These are phyloP conservation scores for Zygaena filipendulae DNA, from an alignment of 2,888 invertebrate species.

Conservation along the genomic window DNA sequence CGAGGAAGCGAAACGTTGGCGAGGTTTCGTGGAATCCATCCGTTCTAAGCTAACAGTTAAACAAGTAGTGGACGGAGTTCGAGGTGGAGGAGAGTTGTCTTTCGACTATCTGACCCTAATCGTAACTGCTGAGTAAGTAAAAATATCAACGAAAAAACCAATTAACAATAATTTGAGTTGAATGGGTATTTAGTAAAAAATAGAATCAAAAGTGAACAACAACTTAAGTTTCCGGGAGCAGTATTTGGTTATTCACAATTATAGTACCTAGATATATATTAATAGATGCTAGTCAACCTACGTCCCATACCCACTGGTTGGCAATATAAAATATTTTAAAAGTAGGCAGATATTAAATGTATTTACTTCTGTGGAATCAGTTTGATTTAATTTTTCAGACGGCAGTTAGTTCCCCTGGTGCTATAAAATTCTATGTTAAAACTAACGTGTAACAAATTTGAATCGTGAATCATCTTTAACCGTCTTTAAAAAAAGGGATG, in stretches of 20 bases:
- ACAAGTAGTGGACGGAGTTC: conserved; percentile 84
- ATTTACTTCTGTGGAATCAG: too few species aligned
- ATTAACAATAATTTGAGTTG: conserved; percentile 1
- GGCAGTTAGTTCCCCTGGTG: too few species aligned
- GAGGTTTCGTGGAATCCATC: conserved; percentile 78
- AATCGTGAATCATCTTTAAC: too few species aligned
- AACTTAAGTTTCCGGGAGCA: background rate
- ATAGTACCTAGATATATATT: too few species aligned
- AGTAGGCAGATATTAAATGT: too few species aligned
- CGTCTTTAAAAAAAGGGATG: too few species aligned
- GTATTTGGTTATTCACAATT: background rate
- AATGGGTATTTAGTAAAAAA: background rate
- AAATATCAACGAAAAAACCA: background rate
- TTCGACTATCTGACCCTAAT: conserved; percentile 86
- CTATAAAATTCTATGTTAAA: too few species aligned
- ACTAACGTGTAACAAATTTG: too few species aligned
- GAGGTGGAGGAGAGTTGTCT: conserved; percentile 80
- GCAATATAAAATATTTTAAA: too few species aligned
- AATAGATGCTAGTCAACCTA: too few species aligned
- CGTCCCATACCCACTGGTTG: too few species aligned
- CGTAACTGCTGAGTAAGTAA: conserved; percentile 82
- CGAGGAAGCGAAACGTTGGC: conserved; percentile 74
- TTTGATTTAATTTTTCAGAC: too few species aligned
- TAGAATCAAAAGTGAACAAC: background rate
- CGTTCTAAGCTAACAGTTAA: conserved; percentile 83